Conservation (phyloP, 2,888 invertebrate species). For the Drosophila nr. perissopoda region DNA sequence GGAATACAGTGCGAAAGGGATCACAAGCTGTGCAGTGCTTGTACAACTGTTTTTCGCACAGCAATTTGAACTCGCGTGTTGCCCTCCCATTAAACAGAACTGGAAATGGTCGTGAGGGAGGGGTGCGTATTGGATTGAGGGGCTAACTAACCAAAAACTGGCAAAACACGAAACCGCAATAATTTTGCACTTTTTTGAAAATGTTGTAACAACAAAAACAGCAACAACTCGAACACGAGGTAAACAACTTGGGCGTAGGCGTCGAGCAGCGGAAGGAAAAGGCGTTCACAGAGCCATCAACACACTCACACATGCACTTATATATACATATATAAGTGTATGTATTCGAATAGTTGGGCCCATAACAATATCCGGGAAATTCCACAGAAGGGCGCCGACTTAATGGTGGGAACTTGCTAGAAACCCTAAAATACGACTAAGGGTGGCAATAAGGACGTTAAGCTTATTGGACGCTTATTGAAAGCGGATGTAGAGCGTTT, state of each 20-base stretch:
- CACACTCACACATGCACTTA: slow-evolving; percentile 1
- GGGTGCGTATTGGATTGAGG: neutral
- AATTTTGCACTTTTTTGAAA: slow-evolving; percentile 76
- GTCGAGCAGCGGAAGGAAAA: slow-evolving; percentile 76
- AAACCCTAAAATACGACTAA: slow-evolving; percentile 14
- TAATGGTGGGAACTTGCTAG: slow-evolving; percentile 65
- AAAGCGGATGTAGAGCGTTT: slow-evolving; percentile 67
- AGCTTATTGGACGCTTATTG: slow-evolving; percentile 57
- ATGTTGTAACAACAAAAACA: slow-evolving; percentile 31
- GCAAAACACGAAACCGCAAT: slow-evolving; percentile 75
- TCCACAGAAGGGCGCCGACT: slow-evolving; percentile 51
- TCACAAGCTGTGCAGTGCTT: slow-evolving; percentile 15
- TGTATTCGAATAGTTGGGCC: slow-evolving; percentile 38
- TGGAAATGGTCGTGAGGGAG: slow-evolving; percentile 9
- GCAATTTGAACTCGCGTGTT: slow-evolving; percentile 63
- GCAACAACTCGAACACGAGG: slow-evolving; percentile 12
- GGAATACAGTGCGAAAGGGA: neutral
- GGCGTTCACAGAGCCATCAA: slow-evolving; percentile 60
- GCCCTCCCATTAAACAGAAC: slow-evolving; percentile 57
- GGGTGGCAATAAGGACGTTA: slow-evolving; percentile 18
- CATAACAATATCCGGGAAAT: slow-evolving; percentile 80
- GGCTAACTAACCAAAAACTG: slow-evolving; percentile 17
- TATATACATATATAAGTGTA: neutral
- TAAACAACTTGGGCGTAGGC: slow-evolving; percentile 51
- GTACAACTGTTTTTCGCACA: slow-evolving; percentile 29